Conservation (phyloP, 2,797 vertebrate species). For the Botia kubotai region DNA sequence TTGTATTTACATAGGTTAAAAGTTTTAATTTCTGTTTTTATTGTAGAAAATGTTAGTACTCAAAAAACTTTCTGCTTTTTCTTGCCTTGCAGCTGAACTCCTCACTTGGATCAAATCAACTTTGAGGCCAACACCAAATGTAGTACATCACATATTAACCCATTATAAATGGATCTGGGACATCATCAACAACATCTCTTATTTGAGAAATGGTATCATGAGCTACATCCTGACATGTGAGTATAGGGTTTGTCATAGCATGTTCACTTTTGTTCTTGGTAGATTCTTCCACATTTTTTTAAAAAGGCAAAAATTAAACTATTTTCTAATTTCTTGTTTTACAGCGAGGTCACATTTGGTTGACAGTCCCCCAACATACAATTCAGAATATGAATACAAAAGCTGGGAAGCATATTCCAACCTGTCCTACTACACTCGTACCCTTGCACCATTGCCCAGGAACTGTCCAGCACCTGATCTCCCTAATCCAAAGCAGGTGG, state of each 20-base stretch:
- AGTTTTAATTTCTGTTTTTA: neutral
- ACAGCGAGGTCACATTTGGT: conserved; percentile 83
- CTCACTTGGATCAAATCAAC: conserved; percentile 84
- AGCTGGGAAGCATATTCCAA: conserved; percentile 96
- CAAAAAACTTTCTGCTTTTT: neutral
- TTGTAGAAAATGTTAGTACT: neutral
- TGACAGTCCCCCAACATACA: conserved; percentile 94
- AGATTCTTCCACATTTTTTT: neutral
- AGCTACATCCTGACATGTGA: conserved; percentile 77
- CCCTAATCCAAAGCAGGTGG: conserved; percentile 86
- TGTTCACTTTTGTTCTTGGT: no score
- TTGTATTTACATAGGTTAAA: neutral
- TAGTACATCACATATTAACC: conserved; percentile 92
- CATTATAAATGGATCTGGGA: conserved; percentile 93
- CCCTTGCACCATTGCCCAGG: conserved; percentile 86
- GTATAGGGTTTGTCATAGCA: neutral
- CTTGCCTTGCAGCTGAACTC: conserved; percentile 82
- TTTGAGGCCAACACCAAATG: conserved; percentile 88
- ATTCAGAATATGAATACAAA: conserved; percentile 88
- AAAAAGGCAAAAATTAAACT: neutral
- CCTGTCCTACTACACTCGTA: conserved; percentile 90
- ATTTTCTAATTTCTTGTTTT: conserved; percentile 8
- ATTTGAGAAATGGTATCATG: conserved; percentile 89
- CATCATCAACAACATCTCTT: conserved; percentile 90
- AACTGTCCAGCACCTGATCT: conserved; percentile 91